Evolutionary conservation across 1,140 invertebrate species (phyloP).

Genomic region (Trissolcus basalis): DNA sequence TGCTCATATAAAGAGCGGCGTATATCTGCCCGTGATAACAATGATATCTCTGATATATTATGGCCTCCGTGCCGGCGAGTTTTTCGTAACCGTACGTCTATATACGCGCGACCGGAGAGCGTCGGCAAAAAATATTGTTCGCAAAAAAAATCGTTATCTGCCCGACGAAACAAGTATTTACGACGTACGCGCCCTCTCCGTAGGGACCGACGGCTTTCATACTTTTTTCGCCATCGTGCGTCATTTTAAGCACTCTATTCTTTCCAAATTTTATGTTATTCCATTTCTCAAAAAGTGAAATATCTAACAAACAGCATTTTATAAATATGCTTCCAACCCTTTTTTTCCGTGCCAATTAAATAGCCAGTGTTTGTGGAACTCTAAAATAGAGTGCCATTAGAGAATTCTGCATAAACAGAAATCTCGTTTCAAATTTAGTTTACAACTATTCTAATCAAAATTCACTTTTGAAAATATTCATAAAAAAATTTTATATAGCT

Average conservation of each 20-base stretch:
- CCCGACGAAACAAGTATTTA: constrained; percentile 59
- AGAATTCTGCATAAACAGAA: too few species aligned
- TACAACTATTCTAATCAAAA: too few species aligned
- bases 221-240: constrained; percentile 21
- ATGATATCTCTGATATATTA: constrained; percentile 68
- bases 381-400: too few species aligned
- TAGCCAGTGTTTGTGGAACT: too few species aligned
- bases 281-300: not conserved
- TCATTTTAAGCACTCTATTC: not conserved
- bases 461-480: too few species aligned
- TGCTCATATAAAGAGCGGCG: constrained; percentile 59
- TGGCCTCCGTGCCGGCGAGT: constrained; percentile 50
- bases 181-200: constrained; percentile 44
- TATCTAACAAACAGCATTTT: too few species aligned
- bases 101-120: constrained; percentile 26
- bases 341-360: too few species aligned
- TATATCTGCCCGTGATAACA: constrained; percentile 64
- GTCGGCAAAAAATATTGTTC: constrained; percentile 52
- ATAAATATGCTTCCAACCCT: too few species aligned
- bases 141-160: constrained; percentile 60
- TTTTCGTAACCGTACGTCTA: constrained; percentile 49
- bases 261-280: constrained; percentile 26
- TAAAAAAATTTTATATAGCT: too few species aligned
- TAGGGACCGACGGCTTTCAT: constrained; percentile 20
- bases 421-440: too few species aligned